These are phyloP conservation scores for Bubo scandiacus DNA, from an alignment of 2,113 vertebrate genomes.

Conservation along the genomic window DNA sequence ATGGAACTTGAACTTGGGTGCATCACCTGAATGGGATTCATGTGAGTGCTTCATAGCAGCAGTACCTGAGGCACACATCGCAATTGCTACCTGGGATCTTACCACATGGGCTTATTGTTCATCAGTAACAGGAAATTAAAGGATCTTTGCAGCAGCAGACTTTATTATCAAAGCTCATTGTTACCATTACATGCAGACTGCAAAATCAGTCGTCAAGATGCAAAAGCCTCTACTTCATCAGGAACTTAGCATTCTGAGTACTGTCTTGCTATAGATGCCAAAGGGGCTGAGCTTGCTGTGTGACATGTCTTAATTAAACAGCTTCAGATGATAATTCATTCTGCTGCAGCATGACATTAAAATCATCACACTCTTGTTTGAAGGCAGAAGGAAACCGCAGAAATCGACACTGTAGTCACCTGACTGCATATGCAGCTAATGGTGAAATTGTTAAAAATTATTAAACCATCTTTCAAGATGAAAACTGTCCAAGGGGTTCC, in stretches of 20 bases:
- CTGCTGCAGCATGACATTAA: conserved; percentile 28
- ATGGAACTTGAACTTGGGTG: not conserved
- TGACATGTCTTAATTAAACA: conserved; percentile 52
- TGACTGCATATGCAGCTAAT: not conserved
- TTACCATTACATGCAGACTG: not conserved
- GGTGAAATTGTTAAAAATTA: not conserved
- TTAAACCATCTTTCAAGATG: not conserved
- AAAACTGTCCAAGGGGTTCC: not conserved
- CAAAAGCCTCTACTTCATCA: not conserved
- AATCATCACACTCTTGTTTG: not conserved
- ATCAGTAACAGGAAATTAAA: conserved; percentile 34
- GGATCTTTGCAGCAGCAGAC: not conserved
- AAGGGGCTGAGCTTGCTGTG: conserved; percentile 35
- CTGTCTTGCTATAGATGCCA: not conserved
- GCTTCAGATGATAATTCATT: conserved; percentile 48
- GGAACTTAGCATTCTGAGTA: conserved; percentile 25
- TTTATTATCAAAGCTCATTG: conserved; percentile 14
- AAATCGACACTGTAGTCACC: not conserved
- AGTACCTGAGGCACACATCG: not conserved
- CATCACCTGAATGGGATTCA: conserved; percentile 1
- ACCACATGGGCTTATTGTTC: not conserved
- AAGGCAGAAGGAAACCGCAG: not conserved
- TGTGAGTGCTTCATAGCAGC: not conserved
- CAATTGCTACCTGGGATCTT: not conserved
- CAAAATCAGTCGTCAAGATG: not conserved